Percentiles rank a stretch among this genome's conserved stretches.
phyloP scores from a whole-genome alignment of 1,140 invertebrate species.

The Lordiphosa collinella region DNA sequence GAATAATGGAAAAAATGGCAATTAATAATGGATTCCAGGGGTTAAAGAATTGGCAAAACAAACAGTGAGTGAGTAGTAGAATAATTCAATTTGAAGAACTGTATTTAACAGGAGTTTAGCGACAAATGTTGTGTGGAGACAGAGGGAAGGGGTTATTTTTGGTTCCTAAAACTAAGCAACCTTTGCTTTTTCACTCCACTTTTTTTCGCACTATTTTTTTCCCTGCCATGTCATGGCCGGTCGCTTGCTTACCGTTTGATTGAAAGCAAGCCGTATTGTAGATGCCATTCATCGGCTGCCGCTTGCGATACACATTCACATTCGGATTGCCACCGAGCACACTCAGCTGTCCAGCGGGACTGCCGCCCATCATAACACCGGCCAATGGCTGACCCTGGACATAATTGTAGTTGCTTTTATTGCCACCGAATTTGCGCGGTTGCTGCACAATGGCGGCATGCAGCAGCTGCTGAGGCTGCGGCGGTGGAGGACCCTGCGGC shows the following conservation, averaged over 20 bases:
- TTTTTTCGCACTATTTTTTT: not conserved
- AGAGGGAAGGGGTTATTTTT: not conserved
- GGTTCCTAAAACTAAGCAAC: not conserved
- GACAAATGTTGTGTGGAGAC: constrained; percentile 57
- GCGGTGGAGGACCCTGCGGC: constrained; percentile 9
- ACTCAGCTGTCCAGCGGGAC: constrained; percentile 17
- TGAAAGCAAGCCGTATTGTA: constrained; percentile 41
- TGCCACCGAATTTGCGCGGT: constrained; percentile 49
- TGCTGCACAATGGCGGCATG: constrained; percentile 25
- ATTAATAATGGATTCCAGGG: constrained; percentile 20
- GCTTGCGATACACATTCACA: constrained; percentile 50
- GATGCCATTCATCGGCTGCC: constrained; percentile 37
- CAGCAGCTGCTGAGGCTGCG: constrained; percentile 13
- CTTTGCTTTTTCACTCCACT: too few relatives aligned
- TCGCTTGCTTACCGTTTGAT: constrained; percentile 50
- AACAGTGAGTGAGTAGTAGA: constrained; percentile 76
- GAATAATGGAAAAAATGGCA: constrained; percentile 19
- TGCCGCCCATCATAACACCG: constrained; percentile 23
- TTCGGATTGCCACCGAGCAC: constrained; percentile 23
- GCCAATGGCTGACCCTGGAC: constrained; percentile 32
- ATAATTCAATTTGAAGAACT: constrained; percentile 67
- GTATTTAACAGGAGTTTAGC: constrained; percentile 59
- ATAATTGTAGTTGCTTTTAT: constrained; percentile 57
- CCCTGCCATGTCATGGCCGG: not conserved
- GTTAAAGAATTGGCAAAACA: constrained; percentile 16